phyloP scores from a whole-genome alignment of 2,113 vertebrate genomes.

The Oncorhynchus mykiss region DNA sequence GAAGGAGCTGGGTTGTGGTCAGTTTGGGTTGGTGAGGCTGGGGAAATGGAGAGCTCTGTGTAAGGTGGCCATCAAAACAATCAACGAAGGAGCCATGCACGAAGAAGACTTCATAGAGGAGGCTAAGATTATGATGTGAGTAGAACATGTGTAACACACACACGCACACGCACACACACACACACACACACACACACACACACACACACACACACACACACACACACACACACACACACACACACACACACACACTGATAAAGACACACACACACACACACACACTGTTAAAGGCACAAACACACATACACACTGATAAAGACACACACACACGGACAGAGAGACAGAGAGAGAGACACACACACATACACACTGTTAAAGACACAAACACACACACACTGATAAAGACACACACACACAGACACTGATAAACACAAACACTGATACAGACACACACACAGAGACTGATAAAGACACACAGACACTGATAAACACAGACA shows the following conservation, averaged over 20 bases:
- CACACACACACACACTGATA: neutral
- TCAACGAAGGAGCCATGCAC: constrained; percentile 89
- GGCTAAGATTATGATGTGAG: constrained; percentile 83
- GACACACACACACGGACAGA: neutral
- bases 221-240: neutral
- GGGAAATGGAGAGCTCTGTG: constrained; percentile 91
- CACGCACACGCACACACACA: neutral
- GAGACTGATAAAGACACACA: neutral
- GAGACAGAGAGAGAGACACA: neutral
- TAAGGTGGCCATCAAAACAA: constrained; percentile 95
- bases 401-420: neutral
- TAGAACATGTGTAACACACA: neutral
- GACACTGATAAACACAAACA: neutral
- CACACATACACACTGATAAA: too few relatives aligned
- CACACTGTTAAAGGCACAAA: neutral
- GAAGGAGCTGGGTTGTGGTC: constrained; percentile 89
- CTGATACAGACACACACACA: neutral
- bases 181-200: neutral
- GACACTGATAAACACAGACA: neutral
- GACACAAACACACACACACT: neutral
- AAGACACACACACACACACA: neutral
- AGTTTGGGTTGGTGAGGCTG: constrained; percentile 76
- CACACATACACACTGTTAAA: neutral
- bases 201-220: neutral
- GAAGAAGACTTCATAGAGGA: constrained; percentile 83